Conservation (phyloP, 2,797 vertebrate species). For the Peromyscus melanophrys region DNA sequence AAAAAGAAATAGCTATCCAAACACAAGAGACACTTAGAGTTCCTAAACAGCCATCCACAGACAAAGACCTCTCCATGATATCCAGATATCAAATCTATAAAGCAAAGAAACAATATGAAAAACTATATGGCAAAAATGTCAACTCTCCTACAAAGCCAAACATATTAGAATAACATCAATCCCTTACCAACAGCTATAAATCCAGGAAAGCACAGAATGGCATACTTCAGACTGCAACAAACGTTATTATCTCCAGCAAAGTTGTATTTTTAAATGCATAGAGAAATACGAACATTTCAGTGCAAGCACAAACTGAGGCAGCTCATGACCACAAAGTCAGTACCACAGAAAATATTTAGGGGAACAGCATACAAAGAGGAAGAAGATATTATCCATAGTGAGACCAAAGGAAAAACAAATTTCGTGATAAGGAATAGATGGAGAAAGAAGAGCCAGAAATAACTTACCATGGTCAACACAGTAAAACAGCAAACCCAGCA, state of each 20-base stretch:
- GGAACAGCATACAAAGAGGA: not conserved
- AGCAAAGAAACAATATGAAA: not conserved
- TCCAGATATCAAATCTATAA: not conserved
- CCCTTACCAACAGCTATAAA: not conserved
- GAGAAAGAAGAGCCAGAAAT: not conserved
- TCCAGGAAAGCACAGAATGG: not conserved
- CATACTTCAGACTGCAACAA: not conserved
- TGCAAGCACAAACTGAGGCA: not conserved
- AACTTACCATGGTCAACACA: not conserved
- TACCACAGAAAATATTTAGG: not conserved
- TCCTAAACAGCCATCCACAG: not conserved
- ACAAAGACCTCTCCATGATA: not conserved
- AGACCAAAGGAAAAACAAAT: not conserved
- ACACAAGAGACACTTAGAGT: not conserved
- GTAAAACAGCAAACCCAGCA: not conserved
- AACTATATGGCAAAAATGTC: not conserved
- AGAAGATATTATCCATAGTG: no score
- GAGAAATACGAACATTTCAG: not conserved
- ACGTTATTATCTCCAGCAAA: not conserved
- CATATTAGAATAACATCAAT: not conserved
- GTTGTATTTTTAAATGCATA: not conserved
- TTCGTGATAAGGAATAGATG: not conserved
- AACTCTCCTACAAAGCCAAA: not conserved
- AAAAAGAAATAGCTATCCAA: not conserved
- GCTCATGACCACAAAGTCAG: not conserved